These are phyloP conservation scores for Cliona cf. orientalis DNA, from an alignment of 37 sponge, comb jelly and placozoan species.

Conservation along the genomic window DNA sequence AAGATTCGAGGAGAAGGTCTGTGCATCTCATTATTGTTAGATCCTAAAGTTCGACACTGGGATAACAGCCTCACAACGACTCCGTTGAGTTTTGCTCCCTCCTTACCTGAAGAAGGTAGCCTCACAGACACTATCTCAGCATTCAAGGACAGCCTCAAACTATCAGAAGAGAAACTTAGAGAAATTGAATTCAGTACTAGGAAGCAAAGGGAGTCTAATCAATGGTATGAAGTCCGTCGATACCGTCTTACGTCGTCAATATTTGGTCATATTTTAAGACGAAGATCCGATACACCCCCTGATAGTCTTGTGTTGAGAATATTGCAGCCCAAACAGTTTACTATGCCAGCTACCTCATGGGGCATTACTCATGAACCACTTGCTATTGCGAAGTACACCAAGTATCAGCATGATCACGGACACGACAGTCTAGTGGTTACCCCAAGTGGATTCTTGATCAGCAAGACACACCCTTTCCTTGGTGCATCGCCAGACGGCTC, in stretches of 20 bases:
- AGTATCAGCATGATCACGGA: conserved; percentile 34
- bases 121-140: conserved; percentile 31
- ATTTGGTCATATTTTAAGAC: conserved; percentile 46
- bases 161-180: conserved; percentile 14
- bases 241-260: conserved; percentile 51
- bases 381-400: conserved; percentile 18
- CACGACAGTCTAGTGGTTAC: conserved; percentile 35
- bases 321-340: conserved; percentile 49
- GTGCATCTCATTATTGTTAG: conserved; percentile 41
- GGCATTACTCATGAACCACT: conserved; percentile 46
- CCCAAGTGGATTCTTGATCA: conserved; percentile 52
- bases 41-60: neutral
- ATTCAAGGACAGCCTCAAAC: conserved; percentile 32
- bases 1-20: conserved; percentile 34
- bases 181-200: conserved; percentile 42
- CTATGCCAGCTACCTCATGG: conserved; percentile 32
- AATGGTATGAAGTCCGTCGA: conserved; percentile 39
- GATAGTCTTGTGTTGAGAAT: conserved; percentile 47
- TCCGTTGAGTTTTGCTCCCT: neutral
- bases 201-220: conserved; percentile 34
- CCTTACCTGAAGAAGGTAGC: too few species aligned
- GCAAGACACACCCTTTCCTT: conserved; percentile 27
- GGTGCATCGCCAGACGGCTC: conserved; percentile 62
- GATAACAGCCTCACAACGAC: neutral
- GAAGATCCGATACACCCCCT: conserved; percentile 33